phyloP scores from a whole-genome alignment of 2,888 invertebrate genomes.

The Drosophila fungiperda region DNA sequence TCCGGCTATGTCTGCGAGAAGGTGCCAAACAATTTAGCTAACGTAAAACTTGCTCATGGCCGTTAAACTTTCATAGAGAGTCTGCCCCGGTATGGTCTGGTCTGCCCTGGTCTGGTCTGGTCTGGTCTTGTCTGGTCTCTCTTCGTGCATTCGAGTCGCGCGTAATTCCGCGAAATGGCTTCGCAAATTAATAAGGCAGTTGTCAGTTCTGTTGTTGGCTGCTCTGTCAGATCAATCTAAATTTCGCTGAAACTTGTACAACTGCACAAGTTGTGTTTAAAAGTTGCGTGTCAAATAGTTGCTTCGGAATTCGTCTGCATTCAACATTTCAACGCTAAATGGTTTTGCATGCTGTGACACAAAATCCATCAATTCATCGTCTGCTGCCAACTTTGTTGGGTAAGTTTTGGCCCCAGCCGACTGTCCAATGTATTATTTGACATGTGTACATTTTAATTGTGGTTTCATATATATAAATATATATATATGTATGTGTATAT shows the following conservation, averaged over 20 bases:
- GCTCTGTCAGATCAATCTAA: slow-evolving; percentile 40
- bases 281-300: slow-evolving; percentile 61
- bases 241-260: slow-evolving; percentile 47
- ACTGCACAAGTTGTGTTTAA: slow-evolving; percentile 53
- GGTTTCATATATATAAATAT: neutral
- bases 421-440: slow-evolving; percentile 5
- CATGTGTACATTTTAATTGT: neutral
- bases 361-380: slow-evolving; percentile 65
- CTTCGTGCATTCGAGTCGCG: slow-evolving; percentile 1
- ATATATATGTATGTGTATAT: neutral
- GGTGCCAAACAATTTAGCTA: slow-evolving; percentile 69
- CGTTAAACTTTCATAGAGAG: slow-evolving; percentile 43
- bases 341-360: slow-evolving; percentile 51
- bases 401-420: slow-evolving; percentile 25
- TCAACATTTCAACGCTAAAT: slow-evolving; percentile 51
- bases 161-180: slow-evolving; percentile 17
- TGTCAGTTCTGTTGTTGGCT: slow-evolving; percentile 17
- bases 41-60: slow-evolving; percentile 63
- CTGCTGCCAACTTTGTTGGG: slow-evolving; percentile 48
- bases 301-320: slow-evolving; percentile 39
- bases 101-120: too few relatives aligned
- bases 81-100: neutral
- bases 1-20: slow-evolving; percentile 15
- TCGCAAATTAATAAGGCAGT: slow-evolving; percentile 76
- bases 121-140: slow-evolving; percentile 5